Percentiles rank a stretch among this genome's conserved stretches.
These are phyloP conservation scores for Cyphotilapia sp. DNA, from an alignment of 2,113 vertebrate species.

Conservation along the genomic window DNA sequence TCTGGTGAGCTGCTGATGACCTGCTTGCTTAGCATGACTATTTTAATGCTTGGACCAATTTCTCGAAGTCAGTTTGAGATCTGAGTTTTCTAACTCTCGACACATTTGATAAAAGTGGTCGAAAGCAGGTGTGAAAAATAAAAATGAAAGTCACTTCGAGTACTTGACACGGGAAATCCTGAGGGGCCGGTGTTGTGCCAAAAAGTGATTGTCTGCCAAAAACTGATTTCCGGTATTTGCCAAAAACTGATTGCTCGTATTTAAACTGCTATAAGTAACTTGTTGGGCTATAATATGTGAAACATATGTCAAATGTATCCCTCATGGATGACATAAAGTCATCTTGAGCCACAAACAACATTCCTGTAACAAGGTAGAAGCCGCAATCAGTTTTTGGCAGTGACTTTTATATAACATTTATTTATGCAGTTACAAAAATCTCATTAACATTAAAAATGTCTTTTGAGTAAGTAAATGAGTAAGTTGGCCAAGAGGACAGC, in stretches of 20 bases:
- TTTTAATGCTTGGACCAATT: accelerated
- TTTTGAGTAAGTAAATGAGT: neutral
- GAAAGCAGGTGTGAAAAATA: neutral
- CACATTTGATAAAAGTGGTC: neutral
- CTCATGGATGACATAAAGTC: neutral
- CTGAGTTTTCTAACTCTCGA: neutral
- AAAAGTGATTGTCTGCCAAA: neutral
- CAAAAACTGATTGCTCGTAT: accelerated
- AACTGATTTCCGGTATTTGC: neutral
- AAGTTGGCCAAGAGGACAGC: neutral
- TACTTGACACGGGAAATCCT: neutral
- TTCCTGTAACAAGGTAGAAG: neutral
- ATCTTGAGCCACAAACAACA: neutral
- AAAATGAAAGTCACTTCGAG: neutral
- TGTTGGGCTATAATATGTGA: neutral
- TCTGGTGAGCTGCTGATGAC: accelerated
- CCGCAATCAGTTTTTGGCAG: accelerated
- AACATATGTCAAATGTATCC: neutral
- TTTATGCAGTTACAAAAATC: neutral
- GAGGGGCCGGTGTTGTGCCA: neutral
- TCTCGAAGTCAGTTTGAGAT: neutral
- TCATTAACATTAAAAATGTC: neutral
- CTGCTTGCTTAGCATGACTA: neutral
- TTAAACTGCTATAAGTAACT: neutral
- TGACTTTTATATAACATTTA: neutral